These are phyloP conservation scores for Bactericera cockerelli DNA, from an alignment of 1,140 invertebrate species.

Conservation along the genomic window DNA sequence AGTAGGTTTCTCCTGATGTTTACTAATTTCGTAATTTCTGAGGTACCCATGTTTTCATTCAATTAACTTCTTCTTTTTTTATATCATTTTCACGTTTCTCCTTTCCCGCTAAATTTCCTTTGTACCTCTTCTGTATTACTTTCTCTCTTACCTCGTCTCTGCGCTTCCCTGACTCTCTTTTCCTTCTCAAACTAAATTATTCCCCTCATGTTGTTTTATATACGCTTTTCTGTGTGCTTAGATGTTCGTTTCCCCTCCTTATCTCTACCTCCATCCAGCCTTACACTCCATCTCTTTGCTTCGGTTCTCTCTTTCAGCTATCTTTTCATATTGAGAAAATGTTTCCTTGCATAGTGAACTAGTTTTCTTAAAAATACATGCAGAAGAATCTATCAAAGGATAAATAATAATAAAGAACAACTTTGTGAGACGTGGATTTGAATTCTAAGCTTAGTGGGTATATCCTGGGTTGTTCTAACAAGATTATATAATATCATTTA, in stretches of 20 bases:
- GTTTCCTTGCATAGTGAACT: no score
- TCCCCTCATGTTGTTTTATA: not conserved
- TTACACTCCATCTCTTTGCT: slow-evolving; percentile 1
- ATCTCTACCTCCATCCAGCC: not conserved
- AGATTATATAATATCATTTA: no score
- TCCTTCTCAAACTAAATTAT: slow-evolving; percentile 1
- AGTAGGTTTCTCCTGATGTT: slow-evolving; percentile 24
- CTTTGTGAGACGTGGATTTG: no score
- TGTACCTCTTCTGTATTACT: not conserved
- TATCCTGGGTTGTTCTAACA: no score
- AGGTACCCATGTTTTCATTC: no score
- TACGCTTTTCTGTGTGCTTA: slow-evolving; percentile 2
- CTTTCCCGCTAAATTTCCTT: slow-evolving; percentile 6
- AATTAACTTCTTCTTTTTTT: not conserved
- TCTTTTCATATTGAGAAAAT: not conserved
- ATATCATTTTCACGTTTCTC: not conserved
- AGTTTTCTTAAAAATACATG: no score
- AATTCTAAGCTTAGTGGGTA: no score
- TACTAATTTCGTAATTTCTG: no score
- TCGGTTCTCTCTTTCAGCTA: slow-evolving; percentile 5
- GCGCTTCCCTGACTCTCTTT: not conserved
- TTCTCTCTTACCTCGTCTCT: slow-evolving; percentile 1
- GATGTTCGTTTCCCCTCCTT: not conserved
- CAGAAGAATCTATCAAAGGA: no score
- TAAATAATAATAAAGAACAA: no score